Evolutionary conservation across 2,797 vertebrate species (phyloP), one percentile per base, ranked within the genome.

Genomic region (Tragelaphus oryx): DNA sequence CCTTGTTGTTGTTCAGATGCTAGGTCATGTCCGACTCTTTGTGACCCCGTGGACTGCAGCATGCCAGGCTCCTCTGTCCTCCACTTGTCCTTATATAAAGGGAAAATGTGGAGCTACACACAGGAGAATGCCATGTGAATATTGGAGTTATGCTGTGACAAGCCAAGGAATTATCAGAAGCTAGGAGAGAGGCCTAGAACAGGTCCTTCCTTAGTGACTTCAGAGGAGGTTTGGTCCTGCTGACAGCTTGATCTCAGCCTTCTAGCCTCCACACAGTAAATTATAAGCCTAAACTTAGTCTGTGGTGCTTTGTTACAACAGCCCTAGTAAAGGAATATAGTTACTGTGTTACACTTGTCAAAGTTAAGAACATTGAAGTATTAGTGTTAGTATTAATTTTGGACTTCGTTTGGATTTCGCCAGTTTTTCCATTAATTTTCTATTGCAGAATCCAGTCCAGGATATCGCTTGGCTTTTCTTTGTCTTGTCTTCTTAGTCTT

Each of bases 361-460:
- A 79, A 52, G 52, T 37, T 52, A 78, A 60, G 55, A 78, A 60
- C 10, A 48, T 37, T 88, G 74, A 5, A 37, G 13, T 22, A 79
- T 74, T 26, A 41, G 68, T 50, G 22, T 89, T 89, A 24, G 11
- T 89, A 14, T 89, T 89, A 37, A 79, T 26, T 62, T 79, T 28
- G 33, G n/a, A 30, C 75, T 41, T 52, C 9, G 8, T 60, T 48
- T 62, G 46, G n/a, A 89, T 89, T 78, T 62, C n/a, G 60, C 14
- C 37, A 30, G 3, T 33, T 60, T 48, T 50, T 9, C 30, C 22
- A 0, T 60, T 37, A 60, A 60, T 50, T 50, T 89, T 50, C 74
- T 78, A 13, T 60, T 60, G 22, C 16, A 30, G 26, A 59, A 16
- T 30, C 74, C 44, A 89, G 4, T 78, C 30, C n/a, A 30, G 44